phyloP scores from a whole-genome alignment of 2,113 vertebrate genomes.

The Mobula birostris region DNA sequence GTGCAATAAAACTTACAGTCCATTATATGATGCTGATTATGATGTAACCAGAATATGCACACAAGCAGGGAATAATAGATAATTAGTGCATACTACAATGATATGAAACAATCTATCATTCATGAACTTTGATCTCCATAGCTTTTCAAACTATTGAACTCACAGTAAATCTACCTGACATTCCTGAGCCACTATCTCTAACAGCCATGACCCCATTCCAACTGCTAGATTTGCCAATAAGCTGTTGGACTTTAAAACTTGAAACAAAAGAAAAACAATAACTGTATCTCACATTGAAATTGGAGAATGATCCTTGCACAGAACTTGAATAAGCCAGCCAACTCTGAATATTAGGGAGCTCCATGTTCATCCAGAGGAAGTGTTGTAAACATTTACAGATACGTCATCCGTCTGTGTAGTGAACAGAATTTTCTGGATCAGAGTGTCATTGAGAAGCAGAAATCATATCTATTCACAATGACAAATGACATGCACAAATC shows the following conservation, averaged over 20 bases:
- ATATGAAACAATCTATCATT: background rate
- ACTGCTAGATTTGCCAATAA: background rate
- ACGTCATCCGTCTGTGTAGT: background rate
- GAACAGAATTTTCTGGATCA: background rate
- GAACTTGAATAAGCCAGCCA: background rate
- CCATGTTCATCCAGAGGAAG: no score
- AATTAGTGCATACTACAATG: background rate
- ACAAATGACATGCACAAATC: background rate
- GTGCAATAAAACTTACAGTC: background rate
- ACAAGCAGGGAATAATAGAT: background rate
- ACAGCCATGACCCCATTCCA: no score
- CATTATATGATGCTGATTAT: background rate
- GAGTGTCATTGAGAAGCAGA: background rate
- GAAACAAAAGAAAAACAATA: background rate
- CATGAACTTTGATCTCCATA: background rate
- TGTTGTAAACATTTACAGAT: background rate
- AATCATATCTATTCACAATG: background rate
- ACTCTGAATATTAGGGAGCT: no score
- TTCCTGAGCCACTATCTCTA: background rate
- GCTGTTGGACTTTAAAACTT: background rate
- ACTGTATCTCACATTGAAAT: background rate
- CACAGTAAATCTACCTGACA: background rate
- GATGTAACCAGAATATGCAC: background rate
- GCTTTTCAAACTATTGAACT: no score
- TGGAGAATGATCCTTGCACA: no score